phyloP scores from a whole-genome alignment of 2,113 vertebrate genomes.

The Polypterus bichir region DNA sequence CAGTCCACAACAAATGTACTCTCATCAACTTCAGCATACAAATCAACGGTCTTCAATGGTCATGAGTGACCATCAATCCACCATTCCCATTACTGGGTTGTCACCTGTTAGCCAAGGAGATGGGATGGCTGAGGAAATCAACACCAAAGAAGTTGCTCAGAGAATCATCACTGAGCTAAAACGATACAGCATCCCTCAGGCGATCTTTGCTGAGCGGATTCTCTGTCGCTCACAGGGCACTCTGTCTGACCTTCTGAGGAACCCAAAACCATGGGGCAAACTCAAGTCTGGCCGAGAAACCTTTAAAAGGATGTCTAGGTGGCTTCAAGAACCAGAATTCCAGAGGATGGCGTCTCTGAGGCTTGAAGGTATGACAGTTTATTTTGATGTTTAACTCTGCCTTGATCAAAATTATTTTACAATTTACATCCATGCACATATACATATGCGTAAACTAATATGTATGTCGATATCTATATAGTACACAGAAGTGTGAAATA shows the following conservation, averaged over 20 bases:
- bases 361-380: constrained; percentile 60
- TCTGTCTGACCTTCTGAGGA: constrained; percentile 66
- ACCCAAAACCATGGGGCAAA: constrained; percentile 73
- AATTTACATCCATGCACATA: too few species aligned
- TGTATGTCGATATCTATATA: too few species aligned
- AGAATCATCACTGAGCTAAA: constrained; percentile 69
- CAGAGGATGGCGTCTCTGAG: constrained; percentile 70
- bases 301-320: constrained; percentile 71
- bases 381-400: constrained; percentile 2
- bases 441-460: too few species aligned
- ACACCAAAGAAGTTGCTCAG: constrained; percentile 70
- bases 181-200: constrained; percentile 72
- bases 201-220: constrained; percentile 67
- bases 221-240: constrained; percentile 69
- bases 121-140: constrained; percentile 53
- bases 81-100: constrained; percentile 40
- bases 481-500: too few species aligned
- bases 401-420: constrained; percentile 2
- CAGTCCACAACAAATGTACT: constrained; percentile 37
- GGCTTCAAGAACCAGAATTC: constrained; percentile 71
- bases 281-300: constrained; percentile 73
- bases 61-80: constrained; percentile 21
- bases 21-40: constrained; percentile 43
- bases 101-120: constrained; percentile 27
- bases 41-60: constrained; percentile 51